phyloP scores from a whole-genome alignment of 2,888 invertebrate genomes.

The Acleris literana region DNA sequence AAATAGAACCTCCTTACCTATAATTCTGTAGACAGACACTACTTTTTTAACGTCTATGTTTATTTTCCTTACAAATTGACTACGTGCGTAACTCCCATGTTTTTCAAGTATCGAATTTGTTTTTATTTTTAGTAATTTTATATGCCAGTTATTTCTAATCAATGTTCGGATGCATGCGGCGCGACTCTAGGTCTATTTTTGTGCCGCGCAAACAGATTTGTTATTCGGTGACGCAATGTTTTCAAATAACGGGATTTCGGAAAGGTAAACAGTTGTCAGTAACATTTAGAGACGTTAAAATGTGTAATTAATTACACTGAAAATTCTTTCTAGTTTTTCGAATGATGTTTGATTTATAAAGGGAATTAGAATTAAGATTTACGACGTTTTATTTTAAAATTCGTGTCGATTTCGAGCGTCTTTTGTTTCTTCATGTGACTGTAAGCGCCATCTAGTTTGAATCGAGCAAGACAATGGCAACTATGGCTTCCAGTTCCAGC shows the following conservation, averaged over 20 bases:
- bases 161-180: slow-evolving; percentile 48
- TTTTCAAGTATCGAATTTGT: slow-evolving; percentile 69
- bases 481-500: too few relatives aligned
- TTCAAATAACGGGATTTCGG: slow-evolving; percentile 39
- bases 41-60: slow-evolving; percentile 3
- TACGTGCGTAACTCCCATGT: slow-evolving; percentile 47
- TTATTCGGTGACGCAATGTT: slow-evolving; percentile 40
- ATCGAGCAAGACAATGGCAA: neutral
- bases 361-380: slow-evolving; percentile 28
- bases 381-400: slow-evolving; percentile 19
- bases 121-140: slow-evolving; percentile 73
- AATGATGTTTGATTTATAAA: slow-evolving; percentile 30
- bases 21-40: neutral
- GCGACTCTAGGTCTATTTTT: slow-evolving; percentile 29
- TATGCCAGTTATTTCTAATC: slow-evolving; percentile 57
- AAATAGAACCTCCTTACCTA: too few relatives aligned
- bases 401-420: slow-evolving; percentile 2
- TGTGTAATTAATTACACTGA: slow-evolving; percentile 33
- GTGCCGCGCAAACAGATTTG: slow-evolving; percentile 30
- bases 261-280: slow-evolving; percentile 39
- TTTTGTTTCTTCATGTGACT: slow-evolving; percentile 13
- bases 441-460: slow-evolving; percentile 29
- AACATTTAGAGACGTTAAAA: slow-evolving; percentile 35
- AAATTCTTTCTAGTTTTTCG: slow-evolving; percentile 21
- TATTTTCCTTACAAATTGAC: slow-evolving; percentile 19